These are phyloP conservation scores for Onychomys arenicola DNA, from an alignment of 2,797 vertebrate genomes.

Conservation along the genomic window DNA sequence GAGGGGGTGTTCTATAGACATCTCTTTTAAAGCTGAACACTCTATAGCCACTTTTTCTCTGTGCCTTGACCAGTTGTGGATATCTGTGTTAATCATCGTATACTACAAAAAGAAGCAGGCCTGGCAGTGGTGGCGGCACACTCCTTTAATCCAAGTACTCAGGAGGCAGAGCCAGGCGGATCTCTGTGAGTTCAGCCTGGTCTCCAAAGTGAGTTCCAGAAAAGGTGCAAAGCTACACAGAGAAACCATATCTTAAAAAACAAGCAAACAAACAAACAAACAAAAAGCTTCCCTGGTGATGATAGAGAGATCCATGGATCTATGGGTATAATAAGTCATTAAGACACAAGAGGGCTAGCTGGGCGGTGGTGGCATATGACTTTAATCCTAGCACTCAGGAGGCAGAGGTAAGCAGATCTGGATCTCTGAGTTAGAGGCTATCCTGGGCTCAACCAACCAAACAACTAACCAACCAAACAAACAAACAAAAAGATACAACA, in stretches of 20 bases:
- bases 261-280: too few species aligned
- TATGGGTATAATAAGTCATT: background rate
- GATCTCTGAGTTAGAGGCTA: background rate
- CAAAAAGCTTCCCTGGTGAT: background rate
- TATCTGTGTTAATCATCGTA: background rate
- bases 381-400: background rate
- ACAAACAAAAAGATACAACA: background rate
- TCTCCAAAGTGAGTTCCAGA: too few species aligned
- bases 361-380: accelerated
- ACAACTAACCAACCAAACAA: background rate
- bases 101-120: background rate
- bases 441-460: background rate
- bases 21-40: background rate
- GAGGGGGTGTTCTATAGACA: too few species aligned
- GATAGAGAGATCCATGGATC: background rate
- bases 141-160: too few species aligned
- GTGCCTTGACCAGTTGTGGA: background rate
- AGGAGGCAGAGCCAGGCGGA: too few species aligned
- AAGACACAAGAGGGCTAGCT: background rate
- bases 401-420: background rate
- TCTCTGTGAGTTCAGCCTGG: too few species aligned
- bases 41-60: background rate
- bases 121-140: too few species aligned
- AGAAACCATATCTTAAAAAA: too few species aligned
- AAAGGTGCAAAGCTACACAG: too few species aligned